These are phyloP conservation scores for Schlechtendalia chinensis DNA, from an alignment of 1,140 invertebrate species.

Conservation along the genomic window DNA sequence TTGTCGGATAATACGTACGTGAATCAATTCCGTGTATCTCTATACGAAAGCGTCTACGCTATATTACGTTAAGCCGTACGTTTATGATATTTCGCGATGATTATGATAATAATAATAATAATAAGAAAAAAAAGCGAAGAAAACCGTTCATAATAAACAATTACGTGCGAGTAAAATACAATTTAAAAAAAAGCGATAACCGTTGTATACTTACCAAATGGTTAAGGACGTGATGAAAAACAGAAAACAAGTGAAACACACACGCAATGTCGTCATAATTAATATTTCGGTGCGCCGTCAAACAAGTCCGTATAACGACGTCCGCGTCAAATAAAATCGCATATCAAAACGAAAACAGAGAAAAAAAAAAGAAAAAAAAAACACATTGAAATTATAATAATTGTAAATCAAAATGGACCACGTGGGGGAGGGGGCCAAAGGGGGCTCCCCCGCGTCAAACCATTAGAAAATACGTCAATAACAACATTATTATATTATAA, in stretches of 20 bases:
- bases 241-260: constrained; percentile 40
- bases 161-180: too few relatives aligned
- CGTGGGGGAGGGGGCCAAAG: background rate
- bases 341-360: constrained; percentile 53
- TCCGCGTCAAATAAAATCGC: constrained; percentile 53
- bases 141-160: too few relatives aligned
- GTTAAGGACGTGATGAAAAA: constrained; percentile 38
- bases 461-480: background rate
- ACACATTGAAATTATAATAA: constrained; percentile 50
- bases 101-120: too few relatives aligned
- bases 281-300: constrained; percentile 46
- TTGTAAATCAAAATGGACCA: constrained; percentile 17
- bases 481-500: too few relatives aligned
- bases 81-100: too few relatives aligned
- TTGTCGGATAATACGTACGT: too few relatives aligned
- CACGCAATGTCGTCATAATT: constrained; percentile 18
- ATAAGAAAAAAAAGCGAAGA: too few relatives aligned
- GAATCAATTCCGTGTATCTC: too few relatives aligned
- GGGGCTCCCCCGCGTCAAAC: too few relatives aligned
- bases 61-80: too few relatives aligned
- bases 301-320: constrained; percentile 27
- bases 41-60: too few relatives aligned
- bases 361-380: constrained; percentile 51
- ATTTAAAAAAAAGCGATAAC: background rate
- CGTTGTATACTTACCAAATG: constrained; percentile 38